Percentiles rank a stretch among this genome's conserved stretches.
These are phyloP conservation scores for Osmoderma eremita DNA, from an alignment of 2,888 invertebrate species.

Conservation along the genomic window DNA sequence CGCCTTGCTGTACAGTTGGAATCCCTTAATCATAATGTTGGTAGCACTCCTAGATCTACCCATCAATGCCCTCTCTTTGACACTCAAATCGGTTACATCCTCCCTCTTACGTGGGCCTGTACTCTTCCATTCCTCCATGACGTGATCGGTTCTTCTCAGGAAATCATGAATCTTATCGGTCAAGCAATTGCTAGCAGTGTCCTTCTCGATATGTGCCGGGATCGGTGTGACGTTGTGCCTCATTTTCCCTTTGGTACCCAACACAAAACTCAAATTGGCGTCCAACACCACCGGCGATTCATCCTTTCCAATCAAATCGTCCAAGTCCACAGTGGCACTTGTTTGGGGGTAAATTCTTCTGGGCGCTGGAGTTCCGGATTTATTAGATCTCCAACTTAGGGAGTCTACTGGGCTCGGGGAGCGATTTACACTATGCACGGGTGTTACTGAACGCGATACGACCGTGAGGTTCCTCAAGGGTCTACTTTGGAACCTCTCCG, in stretches of 20 bases:
- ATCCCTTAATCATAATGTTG: constrained; percentile 85
- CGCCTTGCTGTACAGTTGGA: constrained; percentile 74
- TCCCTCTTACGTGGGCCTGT: constrained; percentile 71
- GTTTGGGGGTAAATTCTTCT: constrained; percentile 73
- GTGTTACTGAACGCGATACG: constrained; percentile 49
- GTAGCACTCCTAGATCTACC: constrained; percentile 79
- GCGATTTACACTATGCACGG: constrained; percentile 47
- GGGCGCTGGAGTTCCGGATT: constrained; percentile 66
- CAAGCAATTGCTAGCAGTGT: constrained; percentile 81
- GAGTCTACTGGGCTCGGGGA: constrained; percentile 50
- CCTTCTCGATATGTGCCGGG: constrained; percentile 80
- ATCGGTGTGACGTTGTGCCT: constrained; percentile 73
- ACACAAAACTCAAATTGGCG: constrained; percentile 81
- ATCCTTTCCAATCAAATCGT: constrained; percentile 73
- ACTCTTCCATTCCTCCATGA: constrained; percentile 87
- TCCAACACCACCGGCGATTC: constrained; percentile 84
- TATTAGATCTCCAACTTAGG: constrained; percentile 56
- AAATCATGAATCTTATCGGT: constrained; percentile 83
- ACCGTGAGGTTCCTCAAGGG: constrained; percentile 62
- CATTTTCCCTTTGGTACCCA: constrained; percentile 78
- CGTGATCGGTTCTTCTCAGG: constrained; percentile 83
- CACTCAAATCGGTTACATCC: constrained; percentile 46
- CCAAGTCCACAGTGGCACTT: constrained; percentile 63
- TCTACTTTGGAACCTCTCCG: constrained; percentile 53
- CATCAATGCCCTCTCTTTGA: constrained; percentile 50